phyloP scores from a whole-genome alignment of 2,113 vertebrate species.

The Laterallus jamaicensis region DNA sequence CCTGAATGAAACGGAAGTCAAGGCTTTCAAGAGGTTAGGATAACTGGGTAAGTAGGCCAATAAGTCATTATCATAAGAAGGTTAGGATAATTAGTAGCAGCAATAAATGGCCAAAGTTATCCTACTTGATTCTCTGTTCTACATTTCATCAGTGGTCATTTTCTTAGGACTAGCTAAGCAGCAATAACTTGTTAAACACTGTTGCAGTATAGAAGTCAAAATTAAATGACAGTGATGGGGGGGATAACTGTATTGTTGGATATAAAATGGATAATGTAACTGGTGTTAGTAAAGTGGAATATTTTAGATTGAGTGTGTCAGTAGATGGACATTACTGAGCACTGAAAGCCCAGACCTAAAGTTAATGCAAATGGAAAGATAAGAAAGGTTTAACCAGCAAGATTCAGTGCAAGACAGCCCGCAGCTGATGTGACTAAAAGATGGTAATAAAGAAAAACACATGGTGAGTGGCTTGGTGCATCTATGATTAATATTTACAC shows the following conservation, averaged over 20 bases:
- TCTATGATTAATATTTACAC: not conserved
- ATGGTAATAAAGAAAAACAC: not conserved
- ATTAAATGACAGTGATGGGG: not conserved
- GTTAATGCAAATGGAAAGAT: not conserved
- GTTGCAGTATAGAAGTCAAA: not conserved
- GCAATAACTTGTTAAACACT: not conserved
- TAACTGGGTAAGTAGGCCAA: constrained; percentile 56
- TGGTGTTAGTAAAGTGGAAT: not conserved
- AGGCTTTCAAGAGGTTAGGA: not conserved
- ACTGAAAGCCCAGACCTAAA: not conserved
- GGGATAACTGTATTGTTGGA: not conserved
- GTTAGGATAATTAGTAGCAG: constrained; percentile 41
- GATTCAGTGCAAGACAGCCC: not conserved
- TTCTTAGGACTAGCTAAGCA: not conserved
- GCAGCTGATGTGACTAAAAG: not conserved
- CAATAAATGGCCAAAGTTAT: constrained; percentile 31
- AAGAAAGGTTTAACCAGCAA: not conserved
- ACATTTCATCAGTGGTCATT: not conserved
- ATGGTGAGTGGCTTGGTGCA: not conserved
- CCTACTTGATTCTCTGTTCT: constrained; percentile 35
- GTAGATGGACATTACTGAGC: not conserved
- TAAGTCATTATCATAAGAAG: constrained; percentile 67
- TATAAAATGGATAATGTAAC: not conserved
- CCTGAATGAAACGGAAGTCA: constrained; percentile 31
- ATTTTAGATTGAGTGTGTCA: not conserved